Percentiles rank a stretch among this genome's conserved stretches.
Evolutionary conservation across 37 sponge, comb jelly and placozoan species (phyloP).

Genomic region (Oscarella lobularis): DNA sequence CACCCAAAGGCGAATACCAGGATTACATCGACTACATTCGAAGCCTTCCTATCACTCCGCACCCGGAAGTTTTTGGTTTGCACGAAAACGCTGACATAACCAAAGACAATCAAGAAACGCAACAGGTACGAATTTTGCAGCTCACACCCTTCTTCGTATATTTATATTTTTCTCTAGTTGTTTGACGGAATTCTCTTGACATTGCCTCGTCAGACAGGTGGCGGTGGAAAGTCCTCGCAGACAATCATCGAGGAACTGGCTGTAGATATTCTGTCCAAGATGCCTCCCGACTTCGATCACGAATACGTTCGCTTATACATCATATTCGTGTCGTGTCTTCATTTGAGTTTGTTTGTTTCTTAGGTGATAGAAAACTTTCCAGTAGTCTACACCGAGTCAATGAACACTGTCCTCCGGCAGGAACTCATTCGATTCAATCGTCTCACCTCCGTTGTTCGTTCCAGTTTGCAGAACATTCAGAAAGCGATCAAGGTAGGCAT

Average conservation of each 20-base stretch:
- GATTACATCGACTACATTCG: slow-evolving; percentile 82
- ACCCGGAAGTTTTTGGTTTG: slow-evolving; percentile 96
- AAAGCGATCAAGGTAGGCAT: slow-evolving; percentile 83
- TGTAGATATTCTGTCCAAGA: slow-evolving; percentile 85
- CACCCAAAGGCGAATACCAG: slow-evolving; percentile 71
- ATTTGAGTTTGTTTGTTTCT: no score
- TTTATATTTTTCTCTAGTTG: slow-evolving; percentile 49
- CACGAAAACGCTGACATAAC: slow-evolving; percentile 99
- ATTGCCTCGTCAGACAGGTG: slow-evolving; percentile 77
- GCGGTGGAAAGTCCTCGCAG: slow-evolving; percentile 84
- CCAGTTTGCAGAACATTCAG: slow-evolving; percentile 69
- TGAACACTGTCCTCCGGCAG: slow-evolving; percentile 97
- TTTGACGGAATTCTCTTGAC: slow-evolving; percentile 88
- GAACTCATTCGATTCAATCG: slow-evolving; percentile 92
- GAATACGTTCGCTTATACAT: slow-evolving; percentile 49
- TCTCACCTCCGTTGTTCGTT: slow-evolving; percentile 78
- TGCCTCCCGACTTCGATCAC: slow-evolving; percentile 83
- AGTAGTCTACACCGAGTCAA: slow-evolving; percentile 86
- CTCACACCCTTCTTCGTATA: no score
- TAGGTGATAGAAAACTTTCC: slow-evolving; percentile 77
- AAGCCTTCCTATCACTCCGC: slow-evolving; percentile 77
- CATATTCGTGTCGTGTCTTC: no score
- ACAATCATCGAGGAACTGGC: slow-evolving; percentile 88
- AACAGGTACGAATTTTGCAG: no score
- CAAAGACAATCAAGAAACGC: slow-evolving; percentile 94